phyloP scores from a whole-genome alignment of 2,797 vertebrate genomes.

The Triplophysa yarkandensis region DNA sequence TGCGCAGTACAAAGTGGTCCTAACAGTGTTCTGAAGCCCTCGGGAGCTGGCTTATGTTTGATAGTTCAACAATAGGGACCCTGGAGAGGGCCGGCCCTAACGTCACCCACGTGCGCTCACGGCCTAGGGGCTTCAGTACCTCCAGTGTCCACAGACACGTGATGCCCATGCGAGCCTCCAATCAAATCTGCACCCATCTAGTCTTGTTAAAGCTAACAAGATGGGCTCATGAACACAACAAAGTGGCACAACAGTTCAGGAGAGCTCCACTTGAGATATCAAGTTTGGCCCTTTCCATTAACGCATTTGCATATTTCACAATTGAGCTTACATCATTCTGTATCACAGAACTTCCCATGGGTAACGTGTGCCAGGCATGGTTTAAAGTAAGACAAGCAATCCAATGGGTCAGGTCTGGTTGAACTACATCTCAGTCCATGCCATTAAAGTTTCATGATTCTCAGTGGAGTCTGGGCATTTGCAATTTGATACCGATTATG shows the following conservation, averaged over 20 bases:
- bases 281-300: constrained; percentile 12
- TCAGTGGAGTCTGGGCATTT: constrained; percentile 81
- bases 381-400: constrained; percentile 27
- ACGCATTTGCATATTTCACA: not conserved
- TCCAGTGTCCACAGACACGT: constrained; percentile 87
- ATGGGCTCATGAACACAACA: not conserved
- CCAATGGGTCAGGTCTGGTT: constrained; percentile 60
- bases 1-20: constrained; percentile 50
- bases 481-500: constrained; percentile 98
- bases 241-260: constrained; percentile 19
- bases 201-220: constrained; percentile 14
- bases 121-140: constrained; percentile 79
- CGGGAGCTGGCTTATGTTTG: constrained; percentile 88
- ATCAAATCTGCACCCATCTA: constrained; percentile 69
- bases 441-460: constrained; percentile 92
- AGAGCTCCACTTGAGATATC: constrained; percentile 5
- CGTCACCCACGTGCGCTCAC: constrained; percentile 91
- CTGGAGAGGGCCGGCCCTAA: constrained; percentile 93
- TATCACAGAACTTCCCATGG: too few relatives aligned
- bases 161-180: constrained; percentile 80
- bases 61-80: constrained; percentile 95
- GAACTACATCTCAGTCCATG: constrained; percentile 65
- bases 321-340: too few relatives aligned
- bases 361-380: too few relatives aligned
- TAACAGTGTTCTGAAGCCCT: constrained; percentile 75